These are phyloP conservation scores for Hartigia nigra DNA, from an alignment of 2,888 invertebrate genomes.

Conservation along the genomic window DNA sequence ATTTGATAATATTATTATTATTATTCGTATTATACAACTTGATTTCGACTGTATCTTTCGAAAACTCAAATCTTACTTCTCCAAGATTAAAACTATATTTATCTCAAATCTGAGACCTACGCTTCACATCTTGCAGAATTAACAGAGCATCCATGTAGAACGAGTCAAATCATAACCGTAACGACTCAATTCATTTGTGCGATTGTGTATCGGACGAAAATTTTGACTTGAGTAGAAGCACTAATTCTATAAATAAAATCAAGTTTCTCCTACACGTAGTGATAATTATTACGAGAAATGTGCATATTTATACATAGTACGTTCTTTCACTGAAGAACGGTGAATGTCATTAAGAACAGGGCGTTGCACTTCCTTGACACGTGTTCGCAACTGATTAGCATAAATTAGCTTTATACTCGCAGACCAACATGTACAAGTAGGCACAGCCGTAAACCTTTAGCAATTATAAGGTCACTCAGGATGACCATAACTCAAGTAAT, in stretches of 20 bases:
- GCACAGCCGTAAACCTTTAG: background rate
- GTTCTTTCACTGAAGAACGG: constrained; percentile 1
- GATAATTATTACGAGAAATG: background rate
- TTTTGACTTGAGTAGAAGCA: background rate
- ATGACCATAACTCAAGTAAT: background rate
- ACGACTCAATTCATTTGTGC: background rate
- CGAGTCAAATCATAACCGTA: background rate
- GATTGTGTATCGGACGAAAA: background rate
- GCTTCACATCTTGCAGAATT: background rate
- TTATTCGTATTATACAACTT: background rate
- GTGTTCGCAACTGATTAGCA: constrained; percentile 50
- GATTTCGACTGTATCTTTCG: background rate
- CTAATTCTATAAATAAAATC: background rate
- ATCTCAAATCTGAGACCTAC: background rate
- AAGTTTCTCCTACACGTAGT: background rate
- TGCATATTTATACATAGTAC: background rate
- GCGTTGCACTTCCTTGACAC: constrained; percentile 52
- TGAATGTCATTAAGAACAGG: constrained; percentile 27
- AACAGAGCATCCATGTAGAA: background rate
- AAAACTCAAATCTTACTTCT: background rate
- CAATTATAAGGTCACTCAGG: background rate
- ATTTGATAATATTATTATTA: background rate
- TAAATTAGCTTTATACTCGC: constrained; percentile 45
- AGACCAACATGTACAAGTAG: background rate
- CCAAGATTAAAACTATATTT: background rate